Evolutionary conservation across 2,797 vertebrate genomes (phyloP).

Genomic region (Sylvia borin): DNA sequence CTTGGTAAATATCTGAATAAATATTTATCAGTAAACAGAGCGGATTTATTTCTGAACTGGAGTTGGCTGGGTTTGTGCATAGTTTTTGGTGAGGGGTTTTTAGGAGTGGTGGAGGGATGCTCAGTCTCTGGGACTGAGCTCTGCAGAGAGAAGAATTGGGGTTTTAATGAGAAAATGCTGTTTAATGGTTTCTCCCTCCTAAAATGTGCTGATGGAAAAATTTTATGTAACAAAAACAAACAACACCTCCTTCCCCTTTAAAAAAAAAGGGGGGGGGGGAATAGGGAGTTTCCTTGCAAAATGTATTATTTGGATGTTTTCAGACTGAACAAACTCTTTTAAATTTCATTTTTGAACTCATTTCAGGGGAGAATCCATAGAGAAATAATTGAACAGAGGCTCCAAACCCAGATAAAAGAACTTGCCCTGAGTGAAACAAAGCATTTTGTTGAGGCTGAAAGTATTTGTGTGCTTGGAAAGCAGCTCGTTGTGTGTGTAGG

Average conservation of each 20-base stretch:
- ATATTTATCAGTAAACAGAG: slow-evolving; percentile 58
- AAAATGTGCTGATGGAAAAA: not conserved
- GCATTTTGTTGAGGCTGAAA: not conserved
- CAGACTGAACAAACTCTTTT: not conserved
- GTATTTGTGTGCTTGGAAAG: not conserved
- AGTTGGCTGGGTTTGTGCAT: not conserved
- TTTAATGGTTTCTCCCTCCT: not conserved
- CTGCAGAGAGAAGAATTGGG: not conserved
- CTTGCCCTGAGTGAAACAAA: not conserved
- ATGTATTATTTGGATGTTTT: not conserved
- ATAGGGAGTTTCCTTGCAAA: not conserved
- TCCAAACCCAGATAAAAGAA: not conserved
- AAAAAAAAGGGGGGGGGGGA: not conserved
- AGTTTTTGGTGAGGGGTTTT: not conserved
- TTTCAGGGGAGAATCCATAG: not conserved
- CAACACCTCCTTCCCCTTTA: not conserved
- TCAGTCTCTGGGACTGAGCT: not conserved
- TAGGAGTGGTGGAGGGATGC: not conserved
- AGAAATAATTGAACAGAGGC: not conserved
- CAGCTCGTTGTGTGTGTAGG: not conserved
- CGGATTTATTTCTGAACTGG: not conserved
- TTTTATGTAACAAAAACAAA: not conserved
- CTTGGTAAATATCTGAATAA: slow-evolving; percentile 29
- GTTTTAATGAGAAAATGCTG: not conserved
- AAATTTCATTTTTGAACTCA: not conserved